These are phyloP conservation scores for Erythrocercus mccallii DNA, from an alignment of 2,113 vertebrate genomes.

Conservation along the genomic window DNA sequence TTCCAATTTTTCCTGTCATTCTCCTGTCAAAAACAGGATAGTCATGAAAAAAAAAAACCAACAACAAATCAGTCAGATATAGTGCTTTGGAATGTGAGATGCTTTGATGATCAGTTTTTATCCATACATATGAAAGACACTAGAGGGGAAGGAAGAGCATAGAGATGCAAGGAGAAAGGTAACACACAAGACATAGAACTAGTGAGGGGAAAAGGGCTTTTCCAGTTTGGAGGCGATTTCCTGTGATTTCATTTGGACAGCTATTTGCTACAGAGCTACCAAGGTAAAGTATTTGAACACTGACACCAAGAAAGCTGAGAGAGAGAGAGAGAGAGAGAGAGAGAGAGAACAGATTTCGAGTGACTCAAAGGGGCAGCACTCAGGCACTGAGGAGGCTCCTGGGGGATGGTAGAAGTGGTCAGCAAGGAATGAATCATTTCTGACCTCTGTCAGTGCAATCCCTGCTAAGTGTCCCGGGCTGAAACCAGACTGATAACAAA, in stretches of 20 bases:
- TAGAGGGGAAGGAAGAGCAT: neutral
- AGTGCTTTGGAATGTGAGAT: neutral
- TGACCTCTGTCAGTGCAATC: neutral
- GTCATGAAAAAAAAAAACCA: neutral
- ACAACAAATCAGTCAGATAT: neutral
- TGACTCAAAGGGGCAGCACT: neutral
- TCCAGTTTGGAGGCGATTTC: neutral
- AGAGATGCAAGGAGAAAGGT: neutral
- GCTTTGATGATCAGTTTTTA: neutral
- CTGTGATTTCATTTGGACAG: neutral
- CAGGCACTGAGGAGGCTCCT: neutral
- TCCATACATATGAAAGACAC: neutral
- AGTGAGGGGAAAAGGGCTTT: neutral
- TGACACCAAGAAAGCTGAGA: neutral
- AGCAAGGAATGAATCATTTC: neutral
- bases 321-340: too few relatives aligned
- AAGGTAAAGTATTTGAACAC: neutral
- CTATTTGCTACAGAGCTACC: neutral
- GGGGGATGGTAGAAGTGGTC: neutral
- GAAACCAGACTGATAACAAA: conserved; percentile 34
- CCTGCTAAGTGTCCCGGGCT: neutral
- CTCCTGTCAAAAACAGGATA: neutral
- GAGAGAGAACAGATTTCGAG: neutral
- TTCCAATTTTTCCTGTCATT: neutral
- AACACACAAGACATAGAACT: neutral